Percentiles rank a stretch among this genome's conserved stretches.
These are phyloP conservation scores for Dichetophora obliterata DNA, from an alignment of 2,888 invertebrate genomes.

Conservation along the genomic window DNA sequence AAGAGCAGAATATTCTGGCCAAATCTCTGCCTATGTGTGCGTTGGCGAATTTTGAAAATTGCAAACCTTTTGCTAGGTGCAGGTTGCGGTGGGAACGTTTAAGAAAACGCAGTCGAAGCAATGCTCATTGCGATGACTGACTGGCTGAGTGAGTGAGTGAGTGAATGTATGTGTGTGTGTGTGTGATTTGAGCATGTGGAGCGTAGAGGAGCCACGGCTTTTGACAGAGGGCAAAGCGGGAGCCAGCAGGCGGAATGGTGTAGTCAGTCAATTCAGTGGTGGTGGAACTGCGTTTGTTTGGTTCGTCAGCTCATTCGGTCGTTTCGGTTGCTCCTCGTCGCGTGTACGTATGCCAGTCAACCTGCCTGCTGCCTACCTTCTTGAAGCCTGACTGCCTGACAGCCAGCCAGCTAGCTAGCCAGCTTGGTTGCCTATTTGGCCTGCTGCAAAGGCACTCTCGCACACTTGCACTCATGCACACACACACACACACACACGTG, in stretches of 20 bases:
- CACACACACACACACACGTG: background rate
- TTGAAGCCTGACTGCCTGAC: background rate
- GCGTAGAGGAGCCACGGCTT: background rate
- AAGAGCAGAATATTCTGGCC: background rate
- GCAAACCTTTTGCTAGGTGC: constrained; percentile 10
- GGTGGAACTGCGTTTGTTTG: constrained; percentile 32
- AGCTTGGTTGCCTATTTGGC: background rate
- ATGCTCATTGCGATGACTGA: background rate
- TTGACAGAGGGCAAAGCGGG: background rate
- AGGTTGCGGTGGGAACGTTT: background rate
- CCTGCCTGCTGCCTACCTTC: background rate
- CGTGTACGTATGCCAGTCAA: constrained; percentile 53
- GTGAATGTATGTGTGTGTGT: constrained; percentile 4
- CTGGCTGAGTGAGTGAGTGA: constrained; percentile 17
- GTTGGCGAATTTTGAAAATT: constrained; percentile 15
- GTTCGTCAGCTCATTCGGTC: constrained; percentile 58
- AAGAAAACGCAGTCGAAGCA: constrained; percentile 22
- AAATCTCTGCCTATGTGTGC: background rate
- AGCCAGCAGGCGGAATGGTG: constrained; percentile 25
- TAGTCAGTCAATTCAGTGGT: background rate
- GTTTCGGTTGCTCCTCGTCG: constrained; percentile 64
- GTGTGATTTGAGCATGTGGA: background rate
- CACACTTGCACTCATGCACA: constrained; percentile 32
- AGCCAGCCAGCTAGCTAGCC: constrained; percentile 16
- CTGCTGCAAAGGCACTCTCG: constrained; percentile 11